Conservation (phyloP, 2,888 invertebrate genomes). For the Myathropa florea region DNA sequence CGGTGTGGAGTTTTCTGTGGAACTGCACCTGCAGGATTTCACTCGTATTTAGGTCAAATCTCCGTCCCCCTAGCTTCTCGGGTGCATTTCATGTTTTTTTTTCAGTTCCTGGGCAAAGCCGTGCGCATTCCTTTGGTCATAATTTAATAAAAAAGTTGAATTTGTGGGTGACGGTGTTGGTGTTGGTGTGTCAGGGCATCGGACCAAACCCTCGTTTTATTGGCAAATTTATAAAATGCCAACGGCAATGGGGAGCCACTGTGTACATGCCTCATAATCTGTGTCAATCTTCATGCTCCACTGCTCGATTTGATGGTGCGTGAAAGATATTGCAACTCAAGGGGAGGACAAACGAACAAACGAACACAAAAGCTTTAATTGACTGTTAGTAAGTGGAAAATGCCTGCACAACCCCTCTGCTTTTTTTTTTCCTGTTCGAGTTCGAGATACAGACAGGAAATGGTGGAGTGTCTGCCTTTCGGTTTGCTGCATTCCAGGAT, state of each 20-base stretch:
- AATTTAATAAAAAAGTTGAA: slow-evolving; percentile 7
- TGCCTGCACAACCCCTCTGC: not conserved
- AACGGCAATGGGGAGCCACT: slow-evolving; percentile 3
- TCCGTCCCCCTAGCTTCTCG: not conserved
- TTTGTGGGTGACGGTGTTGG: slow-evolving; percentile 3
- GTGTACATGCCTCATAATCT: slow-evolving; percentile 35
- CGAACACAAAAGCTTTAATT: slow-evolving; percentile 49
- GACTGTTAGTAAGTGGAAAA: slow-evolving; percentile 34
- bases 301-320: slow-evolving; percentile 51
- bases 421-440: not conserved
- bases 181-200: slow-evolving; percentile 1
- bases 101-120: not conserved
- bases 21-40: not conserved
- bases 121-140: not conserved
- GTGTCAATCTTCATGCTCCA: slow-evolving; percentile 57
- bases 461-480: not conserved
- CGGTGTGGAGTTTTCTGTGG: not conserved
- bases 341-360: not conserved
- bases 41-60: not conserved
- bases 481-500: not conserved
- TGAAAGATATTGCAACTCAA: slow-evolving; percentile 36
- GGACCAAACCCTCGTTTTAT: not conserved
- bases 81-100: not conserved
- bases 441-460: not conserved
- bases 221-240: slow-evolving; percentile 11